Base-by-base conservation (phyloP, 1,140 invertebrate species). In the Luehdorfia chinensis region DNA sequence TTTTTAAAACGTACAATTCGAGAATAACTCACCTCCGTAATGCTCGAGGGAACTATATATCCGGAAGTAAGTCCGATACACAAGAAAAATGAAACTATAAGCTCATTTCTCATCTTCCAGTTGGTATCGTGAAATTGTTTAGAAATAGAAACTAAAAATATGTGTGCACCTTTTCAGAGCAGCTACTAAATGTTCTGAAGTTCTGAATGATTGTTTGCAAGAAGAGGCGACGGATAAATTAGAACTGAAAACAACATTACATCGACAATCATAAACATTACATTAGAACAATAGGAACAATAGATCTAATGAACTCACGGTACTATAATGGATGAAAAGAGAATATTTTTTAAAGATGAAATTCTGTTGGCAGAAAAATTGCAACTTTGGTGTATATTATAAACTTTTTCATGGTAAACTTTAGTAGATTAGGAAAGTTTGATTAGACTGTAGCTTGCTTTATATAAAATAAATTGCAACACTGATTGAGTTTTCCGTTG, bases 71-170 rank as follows among this genome's bases (percentile, higher is more conserved):
- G 34, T 51, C 60, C 64, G 62, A 79, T 61, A 66, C 49, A 70
- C 43, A 66, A 54, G 44, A 50, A 60, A 69, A 75, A 58, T 64
- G 69, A 64, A 66, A 67, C 48, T 59, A 58, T 57, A 50, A 66
- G 53, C 37, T 30, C 53, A 60, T 66, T 74, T 68, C 57, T 76
- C 73, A 76, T 79, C 66, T 71, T 79, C 47, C 48, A 62, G 49
- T 19, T 30, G 39, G 43, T 60, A 57, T 61, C 61, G 47, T 52
- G 49, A 62, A 58, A 66, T 51, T 30, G 39, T 43, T 43, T 41
- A 12, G 12, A 39, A 68, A 68, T 59, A 51, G 32, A 44, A 55
- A 43, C 39, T 43, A 27, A 18, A 12, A 30, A 43, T 27, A 16
- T 41, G 25, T 2, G 13, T 30, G 15, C 25, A 27, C 18, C 39